phyloP scores from a whole-genome alignment of 2,113 vertebrate genomes.

The Apaloderma vittatum region DNA sequence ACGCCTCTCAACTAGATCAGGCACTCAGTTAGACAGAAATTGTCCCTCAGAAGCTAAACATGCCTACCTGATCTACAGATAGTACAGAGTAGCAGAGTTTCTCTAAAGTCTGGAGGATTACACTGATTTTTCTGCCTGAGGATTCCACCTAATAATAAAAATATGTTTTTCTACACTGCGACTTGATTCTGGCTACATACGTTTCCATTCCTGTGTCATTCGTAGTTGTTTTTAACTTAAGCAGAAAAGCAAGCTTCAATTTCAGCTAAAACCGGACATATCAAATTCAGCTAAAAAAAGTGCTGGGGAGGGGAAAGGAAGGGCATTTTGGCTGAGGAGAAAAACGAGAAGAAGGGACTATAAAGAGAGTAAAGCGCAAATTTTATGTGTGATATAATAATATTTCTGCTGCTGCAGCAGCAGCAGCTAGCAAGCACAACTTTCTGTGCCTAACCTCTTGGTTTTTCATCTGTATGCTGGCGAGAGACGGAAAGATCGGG shows the following conservation, averaged over 20 bases:
- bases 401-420: background rate
- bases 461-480: background rate
- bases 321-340: background rate
- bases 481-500: background rate
- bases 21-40: no score
- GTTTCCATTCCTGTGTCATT: background rate
- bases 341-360: background rate
- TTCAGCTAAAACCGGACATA: constrained; percentile 16
- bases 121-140: background rate
- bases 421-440: background rate
- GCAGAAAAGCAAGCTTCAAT: background rate
- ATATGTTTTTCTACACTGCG: background rate
- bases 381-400: background rate
- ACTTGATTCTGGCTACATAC: background rate
- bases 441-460: background rate
- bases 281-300: background rate
- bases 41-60: background rate
- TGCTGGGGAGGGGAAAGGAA: constrained; percentile 6
- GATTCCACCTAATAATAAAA: background rate
- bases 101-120: background rate
- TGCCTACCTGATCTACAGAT: background rate
- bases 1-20: no score
- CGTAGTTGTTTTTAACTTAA: background rate
- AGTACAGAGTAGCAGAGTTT: background rate
- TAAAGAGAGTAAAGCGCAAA: background rate